A percentile compares a stretch with the other conserved stretches of the same genome.
Evolutionary conservation across 2,113 vertebrate genomes (phyloP).

Genomic region (Halichoerus grypus): DNA sequence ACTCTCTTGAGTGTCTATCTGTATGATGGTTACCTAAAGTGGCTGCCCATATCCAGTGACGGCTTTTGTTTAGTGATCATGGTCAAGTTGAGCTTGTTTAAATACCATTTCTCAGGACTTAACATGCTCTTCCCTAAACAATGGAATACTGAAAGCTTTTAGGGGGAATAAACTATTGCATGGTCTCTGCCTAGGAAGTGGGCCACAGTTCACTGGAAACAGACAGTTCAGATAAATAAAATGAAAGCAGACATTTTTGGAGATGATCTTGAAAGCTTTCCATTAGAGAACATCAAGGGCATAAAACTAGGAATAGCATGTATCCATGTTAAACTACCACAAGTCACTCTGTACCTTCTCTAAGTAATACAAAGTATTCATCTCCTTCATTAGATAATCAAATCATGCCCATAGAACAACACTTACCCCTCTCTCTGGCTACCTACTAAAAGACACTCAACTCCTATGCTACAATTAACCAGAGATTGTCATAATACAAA

Average conservation of each 20-base stretch:
- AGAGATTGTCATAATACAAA: constrained; percentile 29
- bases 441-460: not conserved
- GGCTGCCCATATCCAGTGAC: constrained; percentile 84
- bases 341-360: constrained; percentile 63
- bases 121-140: constrained; percentile 88
- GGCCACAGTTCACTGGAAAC: constrained; percentile 91
- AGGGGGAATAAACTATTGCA: constrained; percentile 82
- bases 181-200: constrained; percentile 84
- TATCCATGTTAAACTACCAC: constrained; percentile 73
- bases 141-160: constrained; percentile 89
- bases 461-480: not conserved
- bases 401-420: constrained; percentile 10
- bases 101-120: constrained; percentile 87
- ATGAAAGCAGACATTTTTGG: constrained; percentile 91
- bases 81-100: constrained; percentile 89
- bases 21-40: constrained; percentile 88
- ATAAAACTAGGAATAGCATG: constrained; percentile 89
- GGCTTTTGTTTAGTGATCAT: constrained; percentile 88
- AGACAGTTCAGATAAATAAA: constrained; percentile 91
- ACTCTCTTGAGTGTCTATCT: constrained; percentile 85
- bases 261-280: constrained; percentile 96
- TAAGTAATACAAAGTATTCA: constrained; percentile 70
- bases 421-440: not conserved
- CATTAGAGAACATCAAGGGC: constrained; percentile 93
- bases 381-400: constrained; percentile 77